Percentiles rank a stretch among this genome's conserved stretches.
These are phyloP conservation scores for Hydrozoanthus tunicans DNA, from an alignment of 64 coral and sea anemone genomes.

Conservation along the genomic window DNA sequence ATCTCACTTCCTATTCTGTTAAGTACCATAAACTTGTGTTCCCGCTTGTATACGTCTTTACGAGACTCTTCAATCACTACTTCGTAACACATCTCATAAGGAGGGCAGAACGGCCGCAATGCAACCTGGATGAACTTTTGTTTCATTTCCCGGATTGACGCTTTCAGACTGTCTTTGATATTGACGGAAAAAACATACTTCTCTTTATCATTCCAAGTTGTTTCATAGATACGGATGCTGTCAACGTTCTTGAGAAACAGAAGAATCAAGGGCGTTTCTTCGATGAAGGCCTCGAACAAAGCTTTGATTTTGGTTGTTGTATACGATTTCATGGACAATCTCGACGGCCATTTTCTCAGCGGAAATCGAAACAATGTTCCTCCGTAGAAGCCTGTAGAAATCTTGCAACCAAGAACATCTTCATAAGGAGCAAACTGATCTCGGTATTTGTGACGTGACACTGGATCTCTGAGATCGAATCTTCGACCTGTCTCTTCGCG, in stretches of 20 bases:
- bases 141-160: slow-evolving; percentile 64
- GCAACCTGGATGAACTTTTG: slow-evolving; percentile 69
- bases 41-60: slow-evolving; percentile 26
- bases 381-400: slow-evolving; percentile 73
- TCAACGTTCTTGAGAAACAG: slow-evolving; percentile 94
- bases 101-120: slow-evolving; percentile 18
- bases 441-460: slow-evolving; percentile 55
- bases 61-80: slow-evolving; percentile 63
- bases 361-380: slow-evolving; percentile 95
- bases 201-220: slow-evolving; percentile 66
- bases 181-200: slow-evolving; percentile 62
- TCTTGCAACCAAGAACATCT: slow-evolving; percentile 76
- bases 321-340: slow-evolving; percentile 89
- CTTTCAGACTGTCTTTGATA: slow-evolving; percentile 71
- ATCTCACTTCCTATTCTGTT: slow-evolving; percentile 78
- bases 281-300: slow-evolving; percentile 83
- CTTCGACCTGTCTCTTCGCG: slow-evolving; percentile 78
- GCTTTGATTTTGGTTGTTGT: slow-evolving; percentile 74
- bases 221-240: slow-evolving; percentile 81
- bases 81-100: slow-evolving; percentile 84
- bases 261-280: slow-evolving; percentile 80
- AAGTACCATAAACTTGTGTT: slow-evolving; percentile 75
- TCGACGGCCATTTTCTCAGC: slow-evolving; percentile 90
- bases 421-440: slow-evolving; percentile 95
- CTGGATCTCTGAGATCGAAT: slow-evolving; percentile 71